These are phyloP conservation scores for Anniella stebbinsi DNA, from an alignment of 2,797 vertebrate genomes.

Conservation along the genomic window DNA sequence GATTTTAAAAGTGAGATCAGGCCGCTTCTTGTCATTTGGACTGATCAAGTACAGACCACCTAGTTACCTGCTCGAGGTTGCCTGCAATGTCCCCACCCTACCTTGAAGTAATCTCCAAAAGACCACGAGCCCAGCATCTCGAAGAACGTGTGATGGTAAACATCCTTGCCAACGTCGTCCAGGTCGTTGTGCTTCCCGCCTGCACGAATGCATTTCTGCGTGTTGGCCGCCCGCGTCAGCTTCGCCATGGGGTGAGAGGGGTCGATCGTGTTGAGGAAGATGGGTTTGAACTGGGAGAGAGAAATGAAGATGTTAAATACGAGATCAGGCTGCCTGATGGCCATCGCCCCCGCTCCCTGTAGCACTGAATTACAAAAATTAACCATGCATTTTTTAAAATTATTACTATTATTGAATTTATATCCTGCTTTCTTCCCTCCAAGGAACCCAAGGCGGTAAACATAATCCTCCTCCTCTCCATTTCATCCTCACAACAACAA, in stretches of 20 bases:
- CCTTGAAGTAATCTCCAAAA: slow-evolving; percentile 99
- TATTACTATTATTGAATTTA: too few species aligned
- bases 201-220: slow-evolving; percentile 97
- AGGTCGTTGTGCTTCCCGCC: slow-evolving; percentile 99
- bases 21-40: background rate
- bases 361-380: background rate
- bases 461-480: too few species aligned
- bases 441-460: too few species aligned
- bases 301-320: background rate
- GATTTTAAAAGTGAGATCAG: background rate
- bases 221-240: slow-evolving; percentile 93
- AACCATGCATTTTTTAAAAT: background rate
- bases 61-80: fast-evolving
- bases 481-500: too few species aligned
- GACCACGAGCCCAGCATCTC: slow-evolving; percentile 99
- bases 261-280: slow-evolving; percentile 98
- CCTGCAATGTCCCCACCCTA: slow-evolving; percentile 59
- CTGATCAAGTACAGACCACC: background rate
- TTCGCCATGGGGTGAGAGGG: slow-evolving; percentile 95
- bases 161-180: slow-evolving; percentile 98
- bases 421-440: too few species aligned
- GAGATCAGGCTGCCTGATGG: background rate
- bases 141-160: slow-evolving; percentile 99
- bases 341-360: background rate
- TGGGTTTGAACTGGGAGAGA: slow-evolving; percentile 92